phyloP scores from a whole-genome alignment of 2,113 vertebrate genomes.

The Tonatia bakeri region DNA sequence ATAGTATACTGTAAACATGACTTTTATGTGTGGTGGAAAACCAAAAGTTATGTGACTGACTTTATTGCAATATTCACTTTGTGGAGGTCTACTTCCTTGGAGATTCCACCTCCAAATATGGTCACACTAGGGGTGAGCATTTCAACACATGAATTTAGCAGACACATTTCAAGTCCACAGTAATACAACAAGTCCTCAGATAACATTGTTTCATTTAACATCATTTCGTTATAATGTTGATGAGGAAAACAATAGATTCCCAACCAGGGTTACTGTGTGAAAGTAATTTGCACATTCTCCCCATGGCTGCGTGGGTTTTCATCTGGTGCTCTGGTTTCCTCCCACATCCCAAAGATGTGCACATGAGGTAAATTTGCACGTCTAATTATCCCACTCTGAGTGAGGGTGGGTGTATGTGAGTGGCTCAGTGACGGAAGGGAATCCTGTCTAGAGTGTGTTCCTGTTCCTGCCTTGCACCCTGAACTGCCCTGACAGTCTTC shows the following conservation, averaged over 20 bases:
- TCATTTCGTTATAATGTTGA: not conserved
- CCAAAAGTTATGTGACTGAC: not conserved
- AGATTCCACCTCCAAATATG: not conserved
- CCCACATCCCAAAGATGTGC: not conserved
- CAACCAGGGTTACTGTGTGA: not conserved
- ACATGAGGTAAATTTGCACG: not conserved
- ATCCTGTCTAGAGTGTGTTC: not conserved
- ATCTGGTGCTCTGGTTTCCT: not conserved
- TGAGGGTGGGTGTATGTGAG: not conserved
- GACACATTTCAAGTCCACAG: not conserved
- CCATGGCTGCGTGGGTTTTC: not conserved
- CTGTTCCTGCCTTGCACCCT: not conserved
- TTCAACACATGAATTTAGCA: not conserved
- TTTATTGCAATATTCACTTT: not conserved
- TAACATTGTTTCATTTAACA: not conserved
- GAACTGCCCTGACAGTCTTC: not conserved
- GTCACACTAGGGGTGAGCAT: not conserved
- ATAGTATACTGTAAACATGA: not conserved
- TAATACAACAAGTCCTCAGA: not conserved
- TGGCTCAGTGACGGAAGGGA: no score
- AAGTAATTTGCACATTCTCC: not conserved
- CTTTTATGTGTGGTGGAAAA: not conserved
- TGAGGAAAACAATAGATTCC: not conserved
- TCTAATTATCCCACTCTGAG: not conserved
- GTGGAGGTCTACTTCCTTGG: not conserved